Base-by-base conservation (phyloP, 2,797 vertebrate genomes). In the Coreius guichenoti region DNA sequence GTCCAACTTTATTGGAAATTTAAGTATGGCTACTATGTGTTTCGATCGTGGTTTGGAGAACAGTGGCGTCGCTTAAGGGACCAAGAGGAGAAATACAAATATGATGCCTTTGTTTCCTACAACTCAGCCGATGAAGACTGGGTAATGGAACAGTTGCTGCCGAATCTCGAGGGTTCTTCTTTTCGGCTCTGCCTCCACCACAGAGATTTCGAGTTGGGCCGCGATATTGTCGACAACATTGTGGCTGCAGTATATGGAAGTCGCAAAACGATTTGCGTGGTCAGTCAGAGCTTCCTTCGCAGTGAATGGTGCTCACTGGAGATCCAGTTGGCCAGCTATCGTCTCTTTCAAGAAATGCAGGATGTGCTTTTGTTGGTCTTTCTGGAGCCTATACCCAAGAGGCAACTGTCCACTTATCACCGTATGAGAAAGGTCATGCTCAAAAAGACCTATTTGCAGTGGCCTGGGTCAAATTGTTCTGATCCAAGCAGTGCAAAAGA, bases 271-370 rank as follows among this genome's bases (percentile, higher is more conserved):
- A 91, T 97, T 73, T 97, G 96, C 39, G 92, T 97, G 29, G 94
- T 98, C 75, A 97, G 96, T 90, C 94, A 93, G 12, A 93, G 93
- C 67, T 98, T 96, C 87, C 93, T 97, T 13, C 91, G n/a, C 63
- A 97, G 97, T 0, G 96, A 98, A 88, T 98, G 97, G 97, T 98
- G 97, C 81, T 95, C 94, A 0, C 86, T 97, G 89, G 97, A 99
- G 91, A 96, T 98, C 69, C 97, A 98, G 87, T 81, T 97, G 83
- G 96, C 97, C 84, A 97, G 95, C 91, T 95, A 96, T 86, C 91
- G 96, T 68, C 95, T 97, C 70, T 97, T 97, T n/a, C 94, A 96
- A 8, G 96, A 97, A 87, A 94, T 96, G 86, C 91, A 94, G 43
- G 97, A 97, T 2, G 95, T 97, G 74, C 95, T 97, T 19, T 93